Evolutionary conservation across 1,140 invertebrate species (phyloP).

Genomic region (Mycetomoellerius zeteki): DNA sequence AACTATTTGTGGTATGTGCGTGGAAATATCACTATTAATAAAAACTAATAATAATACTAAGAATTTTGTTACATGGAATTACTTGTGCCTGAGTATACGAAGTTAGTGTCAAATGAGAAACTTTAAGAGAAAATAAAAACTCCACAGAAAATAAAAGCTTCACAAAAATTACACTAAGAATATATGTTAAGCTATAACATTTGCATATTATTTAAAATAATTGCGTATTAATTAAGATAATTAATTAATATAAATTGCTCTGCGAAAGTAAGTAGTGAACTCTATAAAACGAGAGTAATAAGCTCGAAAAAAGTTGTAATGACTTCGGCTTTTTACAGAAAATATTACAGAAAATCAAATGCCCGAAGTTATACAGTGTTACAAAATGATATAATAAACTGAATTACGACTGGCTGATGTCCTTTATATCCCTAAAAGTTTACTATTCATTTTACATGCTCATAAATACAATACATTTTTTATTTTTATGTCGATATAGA

Average conservation of each 20-base stretch:
- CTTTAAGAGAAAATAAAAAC: background rate
- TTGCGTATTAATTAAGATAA: too few relatives aligned
- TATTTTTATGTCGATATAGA: conserved; percentile 34
- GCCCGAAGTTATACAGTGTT: background rate
- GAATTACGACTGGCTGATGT: background rate
- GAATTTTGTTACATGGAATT: background rate
- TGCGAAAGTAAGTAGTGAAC: too few relatives aligned
- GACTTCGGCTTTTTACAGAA: too few relatives aligned
- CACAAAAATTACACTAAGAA: background rate
- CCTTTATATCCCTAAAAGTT: background rate
- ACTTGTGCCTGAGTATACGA: background rate
- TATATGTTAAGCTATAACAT: too few relatives aligned
- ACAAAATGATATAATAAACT: background rate
- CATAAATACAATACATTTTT: background rate
- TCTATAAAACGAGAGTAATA: too few relatives aligned
- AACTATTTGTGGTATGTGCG: background rate
- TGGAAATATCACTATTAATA: too few relatives aligned
- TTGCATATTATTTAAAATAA: too few relatives aligned
- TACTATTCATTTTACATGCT: background rate
- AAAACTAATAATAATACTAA: background rate
- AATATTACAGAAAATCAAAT: too few relatives aligned
- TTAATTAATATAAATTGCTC: too few relatives aligned
- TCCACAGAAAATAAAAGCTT: too few relatives aligned
- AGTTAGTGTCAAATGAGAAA: background rate
- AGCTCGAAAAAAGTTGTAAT: too few relatives aligned